Evolutionary conservation across 2,888 invertebrate genomes (phyloP).

Genomic region (Mythimna lalbum): DNA sequence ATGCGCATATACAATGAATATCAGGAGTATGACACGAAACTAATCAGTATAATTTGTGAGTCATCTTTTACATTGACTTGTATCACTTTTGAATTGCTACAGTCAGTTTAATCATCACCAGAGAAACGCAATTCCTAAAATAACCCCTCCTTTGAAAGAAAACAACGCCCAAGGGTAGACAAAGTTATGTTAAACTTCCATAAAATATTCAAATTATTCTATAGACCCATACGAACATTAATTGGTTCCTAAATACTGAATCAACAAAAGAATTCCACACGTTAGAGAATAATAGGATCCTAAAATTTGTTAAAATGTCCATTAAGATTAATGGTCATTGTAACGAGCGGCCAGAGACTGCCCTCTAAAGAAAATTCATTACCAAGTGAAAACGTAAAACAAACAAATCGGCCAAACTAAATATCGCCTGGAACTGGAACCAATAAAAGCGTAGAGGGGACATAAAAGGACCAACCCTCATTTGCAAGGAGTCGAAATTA

Average conservation of each 20-base stretch:
- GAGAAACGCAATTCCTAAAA: not conserved
- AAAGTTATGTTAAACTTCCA: not conserved
- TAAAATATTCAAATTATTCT: constrained; percentile 4
- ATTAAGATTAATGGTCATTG: constrained; percentile 59
- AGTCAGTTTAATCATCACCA: not conserved
- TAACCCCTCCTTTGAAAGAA: not conserved
- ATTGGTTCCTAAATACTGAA: constrained; percentile 31
- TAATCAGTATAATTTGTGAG: not conserved
- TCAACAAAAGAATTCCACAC: constrained; percentile 41
- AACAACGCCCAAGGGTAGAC: not conserved
- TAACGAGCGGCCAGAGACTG: constrained; percentile 57
- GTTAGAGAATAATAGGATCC: constrained; percentile 42
- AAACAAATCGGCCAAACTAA: constrained; percentile 80
- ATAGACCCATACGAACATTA: constrained; percentile 18
- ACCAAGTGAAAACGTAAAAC: constrained; percentile 74
- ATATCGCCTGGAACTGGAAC: constrained; percentile 75
- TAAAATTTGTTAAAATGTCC: constrained; percentile 58
- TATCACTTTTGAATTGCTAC: not conserved
- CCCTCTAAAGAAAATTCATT: constrained; percentile 73
- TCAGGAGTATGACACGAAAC: not conserved
- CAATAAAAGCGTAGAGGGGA: constrained; percentile 78
- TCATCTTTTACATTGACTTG: not conserved
- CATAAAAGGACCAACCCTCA: constrained; percentile 78
- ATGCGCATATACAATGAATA: not conserved
- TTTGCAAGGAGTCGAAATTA: constrained; percentile 87